phyloP scores from a whole-genome alignment of 2,797 vertebrate genomes.

The Alca torda region DNA sequence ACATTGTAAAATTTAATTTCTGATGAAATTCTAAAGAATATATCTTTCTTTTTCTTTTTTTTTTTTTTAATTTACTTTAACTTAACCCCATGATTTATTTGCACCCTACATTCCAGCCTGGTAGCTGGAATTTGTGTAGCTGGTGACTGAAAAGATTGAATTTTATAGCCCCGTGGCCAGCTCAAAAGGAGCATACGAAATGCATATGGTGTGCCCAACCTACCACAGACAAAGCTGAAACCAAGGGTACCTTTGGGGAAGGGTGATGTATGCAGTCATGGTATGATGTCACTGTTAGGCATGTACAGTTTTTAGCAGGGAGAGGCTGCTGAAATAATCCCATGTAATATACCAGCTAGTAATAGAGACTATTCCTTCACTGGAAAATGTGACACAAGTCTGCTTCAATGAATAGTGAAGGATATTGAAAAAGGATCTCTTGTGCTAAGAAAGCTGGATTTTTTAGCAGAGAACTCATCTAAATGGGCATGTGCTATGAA shows the following conservation, averaged over 20 bases:
- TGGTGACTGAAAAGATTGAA: neutral
- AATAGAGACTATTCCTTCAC: neutral
- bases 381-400: neutral
- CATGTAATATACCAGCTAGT: neutral
- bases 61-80: neutral
- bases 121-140: neutral
- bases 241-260: neutral
- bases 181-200: neutral
- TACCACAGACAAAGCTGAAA: neutral
- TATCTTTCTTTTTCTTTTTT: neutral
- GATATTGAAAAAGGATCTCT: neutral
- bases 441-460: neutral
- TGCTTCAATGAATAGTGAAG: neutral
- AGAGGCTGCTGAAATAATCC: neutral
- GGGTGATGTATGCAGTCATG: neutral
- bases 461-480: neutral
- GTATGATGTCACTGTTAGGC: neutral
- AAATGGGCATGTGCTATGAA: neutral
- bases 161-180: neutral
- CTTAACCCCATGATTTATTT: neutral
- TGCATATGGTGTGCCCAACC: neutral
- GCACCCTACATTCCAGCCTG: neutral
- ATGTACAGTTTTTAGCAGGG: neutral
- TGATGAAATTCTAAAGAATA: neutral
- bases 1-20: neutral